Evolutionary conservation across 1,140 invertebrate genomes (phyloP).

Genomic region (Scaptomyza pallida): DNA sequence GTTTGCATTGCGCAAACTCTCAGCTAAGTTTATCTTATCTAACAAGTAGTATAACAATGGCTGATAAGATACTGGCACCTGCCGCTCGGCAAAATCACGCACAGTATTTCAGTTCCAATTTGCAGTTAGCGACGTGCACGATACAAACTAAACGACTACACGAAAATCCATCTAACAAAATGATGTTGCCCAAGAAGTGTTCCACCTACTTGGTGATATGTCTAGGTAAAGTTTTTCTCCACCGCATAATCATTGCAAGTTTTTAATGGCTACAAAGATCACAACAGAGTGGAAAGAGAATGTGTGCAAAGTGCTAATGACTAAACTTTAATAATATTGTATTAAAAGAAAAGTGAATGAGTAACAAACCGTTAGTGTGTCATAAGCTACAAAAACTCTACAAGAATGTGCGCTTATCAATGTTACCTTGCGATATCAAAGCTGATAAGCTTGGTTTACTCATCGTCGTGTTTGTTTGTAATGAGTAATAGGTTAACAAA

Average conservation of each 20-base stretch:
- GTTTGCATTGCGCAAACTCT: constrained; percentile 34
- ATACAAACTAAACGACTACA: constrained; percentile 47
- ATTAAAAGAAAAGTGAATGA: constrained; percentile 30
- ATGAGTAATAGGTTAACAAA: constrained; percentile 37
- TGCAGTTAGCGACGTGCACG: constrained; percentile 60
- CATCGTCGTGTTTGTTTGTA: constrained; percentile 48
- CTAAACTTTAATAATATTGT: constrained; percentile 5
- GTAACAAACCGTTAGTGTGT: constrained; percentile 51
- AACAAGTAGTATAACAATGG: not conserved
- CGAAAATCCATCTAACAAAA: constrained; percentile 57
- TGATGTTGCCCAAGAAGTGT: constrained; percentile 76
- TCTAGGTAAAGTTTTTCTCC: constrained; percentile 71
- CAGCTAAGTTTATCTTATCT: constrained; percentile 54
- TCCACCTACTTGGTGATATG: constrained; percentile 81
- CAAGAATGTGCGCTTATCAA: constrained; percentile 69
- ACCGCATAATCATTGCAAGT: constrained; percentile 11
- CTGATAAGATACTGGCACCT: constrained; percentile 67
- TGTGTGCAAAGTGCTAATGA: constrained; percentile 16
- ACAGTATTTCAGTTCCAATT: constrained; percentile 67
- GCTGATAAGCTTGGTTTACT: constrained; percentile 68
- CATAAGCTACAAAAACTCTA: constrained; percentile 50
- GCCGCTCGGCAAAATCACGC: constrained; percentile 52
- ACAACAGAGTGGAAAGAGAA: constrained; percentile 14
- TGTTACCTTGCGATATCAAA: constrained; percentile 33
- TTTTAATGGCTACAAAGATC: constrained; percentile 12